Base-by-base conservation (phyloP, 1,140 invertebrate genomes). In the Thaumatotibia leucotreta region DNA sequence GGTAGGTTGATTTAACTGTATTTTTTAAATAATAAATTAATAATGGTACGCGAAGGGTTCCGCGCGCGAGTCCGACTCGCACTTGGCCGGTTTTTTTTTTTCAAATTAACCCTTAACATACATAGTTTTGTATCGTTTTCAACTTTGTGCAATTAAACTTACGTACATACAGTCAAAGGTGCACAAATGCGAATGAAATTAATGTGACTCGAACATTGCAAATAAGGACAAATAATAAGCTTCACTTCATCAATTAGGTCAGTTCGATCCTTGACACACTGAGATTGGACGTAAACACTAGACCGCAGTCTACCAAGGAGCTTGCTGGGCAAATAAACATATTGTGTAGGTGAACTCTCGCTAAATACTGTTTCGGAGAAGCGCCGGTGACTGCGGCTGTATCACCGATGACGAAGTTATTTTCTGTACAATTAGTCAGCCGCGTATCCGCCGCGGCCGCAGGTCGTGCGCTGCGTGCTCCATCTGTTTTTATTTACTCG, bases 391-490 rank as follows among this genome's bases (percentile, higher is more conserved):
- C 86, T 79, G 76, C 75, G 77, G 71, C 64, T 86, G 84, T 85
- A 84, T 87, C 84, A 87, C 80, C 73, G 77, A 83, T 87, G 84
- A 86, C 83, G 78, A 83, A 85, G 87, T 88, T 89, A 89, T 88
- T 89, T 89, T 89, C 87, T 89, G 87, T 86, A 77, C 78, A 76
- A 86, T 89, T 89, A 89, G 87, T 89, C 85, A 89, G 82, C 74
- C 84, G 77, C 79, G 82, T 83, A 88, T 88, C 85, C 85, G 87
- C 75, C 81, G 77, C 79, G 72, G 63, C 70, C 72, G 76, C 76
- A 84, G 20, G 66, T 65, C 72, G 65, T 75, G 70, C 72, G 64
- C 58, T 68, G 61, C 70, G 65, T 67, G 54, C 33, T 27, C n/a
- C 65, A 63, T 9, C 29, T 27, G 23, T 35, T 63, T 49, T 14